Evolutionary conservation across 2,888 invertebrate species (phyloP), one percentile per base, ranked within the genome.

Genomic region (Eupithecia exiguata): DNA sequence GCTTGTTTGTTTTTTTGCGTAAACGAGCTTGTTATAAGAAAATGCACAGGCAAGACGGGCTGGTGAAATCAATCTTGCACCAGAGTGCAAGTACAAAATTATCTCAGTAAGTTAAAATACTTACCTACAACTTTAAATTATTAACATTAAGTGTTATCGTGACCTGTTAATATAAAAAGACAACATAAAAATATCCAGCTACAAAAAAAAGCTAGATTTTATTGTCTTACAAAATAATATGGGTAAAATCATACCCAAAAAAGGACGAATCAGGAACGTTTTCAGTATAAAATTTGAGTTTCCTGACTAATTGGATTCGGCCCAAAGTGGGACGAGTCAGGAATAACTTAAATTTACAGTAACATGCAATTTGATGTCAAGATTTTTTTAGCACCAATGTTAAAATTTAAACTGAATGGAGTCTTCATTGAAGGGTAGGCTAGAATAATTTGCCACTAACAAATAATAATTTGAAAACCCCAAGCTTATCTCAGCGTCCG

Each of bases 401-500:
- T 46, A 7, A 46, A 46, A 46, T 46, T n/a, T 46, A 3, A 46
- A n/a, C 7, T 18, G 7, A 46, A n/a, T 7, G 46, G 18, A 46
- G 18, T 7, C 46, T n/a, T 9, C 0, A 46, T 46, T 46, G 1
- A 53, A 21, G 21, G 21, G 21, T 3, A 9, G 10, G 21, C 21
- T 53, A 10, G n/a, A 53, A 53, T 10, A 53, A 53, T 21, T 53
- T 53, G 49, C 21, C 21, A 21, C 10, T 21, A 53, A 46, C 18
- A 46, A 21, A 53, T 10, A 21, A 21, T 25, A 36, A 43, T n/a
- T 65, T 70, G 35, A 21, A 30, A 68, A 35, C 30, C 40, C 10
- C 14, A 21, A 43, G 70, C 70, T 70, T 75, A 75, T 75, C 75
- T 75, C 35, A 74, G 74, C 77, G 79, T 80, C 79, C 77, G 74